Conservation (phyloP, 2,888 invertebrate genomes). For the Xylota sylvarum region DNA sequence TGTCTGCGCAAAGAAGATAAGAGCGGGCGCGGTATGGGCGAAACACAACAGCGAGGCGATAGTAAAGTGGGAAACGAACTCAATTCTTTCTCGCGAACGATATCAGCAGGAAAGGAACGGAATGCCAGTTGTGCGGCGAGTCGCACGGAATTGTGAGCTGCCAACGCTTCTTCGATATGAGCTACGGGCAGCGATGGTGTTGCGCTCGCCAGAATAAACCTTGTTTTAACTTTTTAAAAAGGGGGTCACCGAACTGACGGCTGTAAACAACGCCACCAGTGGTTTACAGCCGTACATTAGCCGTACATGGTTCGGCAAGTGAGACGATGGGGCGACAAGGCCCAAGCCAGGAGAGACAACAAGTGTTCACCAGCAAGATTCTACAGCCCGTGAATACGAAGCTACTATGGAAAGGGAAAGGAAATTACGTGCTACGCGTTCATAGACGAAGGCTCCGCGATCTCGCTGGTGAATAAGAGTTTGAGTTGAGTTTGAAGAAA, state of each 20-base stretch:
- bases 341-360: background rate
- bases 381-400: background rate
- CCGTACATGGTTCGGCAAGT: background rate
- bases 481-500: conserved; percentile 39
- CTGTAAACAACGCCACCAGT: background rate
- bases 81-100: background rate
- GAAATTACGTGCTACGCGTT: conserved; percentile 40
- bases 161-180: background rate
- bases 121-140: background rate
- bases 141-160: background rate
- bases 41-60: background rate
- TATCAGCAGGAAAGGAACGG: background rate
- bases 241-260: background rate
- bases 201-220: background rate
- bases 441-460: conserved; percentile 64
- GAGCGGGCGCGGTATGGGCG: background rate
- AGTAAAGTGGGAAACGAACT: background rate
- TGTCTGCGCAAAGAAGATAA: no score
- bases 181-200: background rate
- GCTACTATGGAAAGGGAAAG: conserved; percentile 38
- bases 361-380: background rate
- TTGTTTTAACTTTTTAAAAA: background rate
- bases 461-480: conserved; percentile 47
- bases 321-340: background rate
- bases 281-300: background rate